Conservation (phyloP, 2,888 invertebrate genomes). For the Pandemis heparana region DNA sequence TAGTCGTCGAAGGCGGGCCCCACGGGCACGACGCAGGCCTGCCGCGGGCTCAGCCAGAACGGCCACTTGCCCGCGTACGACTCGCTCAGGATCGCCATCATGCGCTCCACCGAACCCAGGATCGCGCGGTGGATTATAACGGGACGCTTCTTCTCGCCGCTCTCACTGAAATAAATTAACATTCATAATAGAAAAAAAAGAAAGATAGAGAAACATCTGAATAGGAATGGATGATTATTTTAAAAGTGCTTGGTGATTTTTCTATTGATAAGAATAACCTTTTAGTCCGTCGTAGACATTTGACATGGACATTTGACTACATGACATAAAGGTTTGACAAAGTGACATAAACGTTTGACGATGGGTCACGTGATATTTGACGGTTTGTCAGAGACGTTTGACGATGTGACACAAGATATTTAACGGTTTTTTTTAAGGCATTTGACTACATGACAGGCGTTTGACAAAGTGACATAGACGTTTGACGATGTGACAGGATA, state of each 20-base stretch:
- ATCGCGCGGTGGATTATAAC: slow-evolving; percentile 99
- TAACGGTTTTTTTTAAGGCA: no score
- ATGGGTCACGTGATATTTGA: not conserved
- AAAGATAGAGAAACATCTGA: no score
- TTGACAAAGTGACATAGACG: not conserved
- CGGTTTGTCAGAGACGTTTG: not conserved
- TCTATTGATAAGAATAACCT: no score
- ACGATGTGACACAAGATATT: not conserved
- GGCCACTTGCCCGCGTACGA: slow-evolving; percentile 99
- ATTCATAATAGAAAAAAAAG: no score
- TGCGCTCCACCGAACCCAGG: slow-evolving; percentile 98
- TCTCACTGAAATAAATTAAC: slow-evolving; percentile 88
- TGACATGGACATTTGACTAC: not conserved
- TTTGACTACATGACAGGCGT: not conserved
- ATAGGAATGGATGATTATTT: no score
- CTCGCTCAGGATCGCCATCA: slow-evolving; percentile 99
- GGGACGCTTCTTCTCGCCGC: slow-evolving; percentile 95
- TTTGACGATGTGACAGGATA: no score
- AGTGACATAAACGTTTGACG: not conserved
- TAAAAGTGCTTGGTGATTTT: no score
- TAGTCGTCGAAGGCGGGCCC: slow-evolving; percentile 95
- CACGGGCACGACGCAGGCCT: slow-evolving; percentile 95
- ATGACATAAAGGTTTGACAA: not conserved
- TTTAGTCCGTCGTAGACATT: no score
- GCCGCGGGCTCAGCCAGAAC: slow-evolving; percentile 99